Conservation (phyloP, 2,888 invertebrate genomes). For the Eupithecia centaureata region DNA sequence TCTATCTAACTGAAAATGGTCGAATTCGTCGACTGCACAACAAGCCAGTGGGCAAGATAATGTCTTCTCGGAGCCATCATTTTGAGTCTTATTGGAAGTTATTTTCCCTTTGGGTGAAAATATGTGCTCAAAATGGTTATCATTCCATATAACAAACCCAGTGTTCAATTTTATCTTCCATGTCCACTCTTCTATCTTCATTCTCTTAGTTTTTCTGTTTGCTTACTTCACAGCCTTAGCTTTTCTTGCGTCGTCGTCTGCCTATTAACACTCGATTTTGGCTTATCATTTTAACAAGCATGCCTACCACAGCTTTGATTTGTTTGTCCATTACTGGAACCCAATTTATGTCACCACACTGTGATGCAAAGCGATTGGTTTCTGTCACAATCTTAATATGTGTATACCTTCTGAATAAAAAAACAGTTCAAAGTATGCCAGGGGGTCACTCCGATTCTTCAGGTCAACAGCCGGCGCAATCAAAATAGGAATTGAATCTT, state of each 20-base stretch:
- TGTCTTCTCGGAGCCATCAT: background rate
- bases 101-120: background rate
- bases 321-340: background rate
- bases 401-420: slow-evolving; percentile 25
- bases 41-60: background rate
- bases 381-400: slow-evolving; percentile 21
- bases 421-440: slow-evolving; percentile 33
- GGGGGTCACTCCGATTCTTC: background rate
- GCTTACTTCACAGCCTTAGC: background rate
- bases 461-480: background rate
- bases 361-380: slow-evolving; percentile 40
- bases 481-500: background rate
- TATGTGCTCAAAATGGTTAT: background rate
- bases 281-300: slow-evolving; percentile 24
- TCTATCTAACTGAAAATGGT: slow-evolving; percentile 34
- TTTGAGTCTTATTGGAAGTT: background rate
- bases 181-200: background rate
- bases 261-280: background rate
- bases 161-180: slow-evolving; percentile 15
- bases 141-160: slow-evolving; percentile 23
- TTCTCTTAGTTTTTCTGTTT: background rate
- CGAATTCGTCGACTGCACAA: slow-evolving; percentile 34
- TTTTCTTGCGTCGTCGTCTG: background rate
- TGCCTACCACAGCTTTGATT: slow-evolving; percentile 25
- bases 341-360: background rate